Evolutionary conservation across 1,140 invertebrate genomes (phyloP), one percentile per base, ranked within the genome.

Genomic region (Cotesia typhae): DNA sequence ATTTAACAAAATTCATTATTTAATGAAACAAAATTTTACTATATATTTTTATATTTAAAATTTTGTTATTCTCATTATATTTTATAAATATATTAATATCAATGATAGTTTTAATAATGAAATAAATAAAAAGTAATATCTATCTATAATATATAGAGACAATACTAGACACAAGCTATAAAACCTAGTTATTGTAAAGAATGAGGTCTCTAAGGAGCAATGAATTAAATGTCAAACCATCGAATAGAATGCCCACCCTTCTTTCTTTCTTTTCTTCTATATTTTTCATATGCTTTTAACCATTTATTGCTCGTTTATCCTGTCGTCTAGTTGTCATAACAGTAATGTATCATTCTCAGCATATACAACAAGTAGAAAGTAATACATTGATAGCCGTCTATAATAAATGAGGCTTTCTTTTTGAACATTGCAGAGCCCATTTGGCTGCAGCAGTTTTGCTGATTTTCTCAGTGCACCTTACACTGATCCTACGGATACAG

Each of bases 361-460:
- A 47, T 47, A 47, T 10, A 47, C 41, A 47, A 47, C 61, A 71
- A 52, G 51, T 55, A 28, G 64, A 64, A 72, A 66, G 52, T 60
- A 47, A 47, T n/a, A 20, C 14, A 20, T 60, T 17, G 14, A 70
- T 38, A 37, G 6, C 9, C 12, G 9, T 28, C 28, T 20, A n/a
- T 65, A 38, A 38, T 65, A 65, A n/a, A 12, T 17, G 38, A 47
- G 38, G 38, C 36, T 66, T 38, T 75, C 47, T 38, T 74, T 72
- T 74, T 72, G 41, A 76, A 81, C 71, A 51, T 85, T 83, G 28
- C 89, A 91, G 90, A 88, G 88, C 78, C 87, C 90, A 60, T 90
- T 91, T 79, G 89, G 89, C 81, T 89, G 90, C 77, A 89, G 89
- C 82, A 91, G 88, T 80, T 90, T 92, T 77, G 89, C 89, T 73